These are phyloP conservation scores for Coryphaenoides rupestris DNA, from an alignment of 2,113 vertebrate genomes.

Conservation along the genomic window DNA sequence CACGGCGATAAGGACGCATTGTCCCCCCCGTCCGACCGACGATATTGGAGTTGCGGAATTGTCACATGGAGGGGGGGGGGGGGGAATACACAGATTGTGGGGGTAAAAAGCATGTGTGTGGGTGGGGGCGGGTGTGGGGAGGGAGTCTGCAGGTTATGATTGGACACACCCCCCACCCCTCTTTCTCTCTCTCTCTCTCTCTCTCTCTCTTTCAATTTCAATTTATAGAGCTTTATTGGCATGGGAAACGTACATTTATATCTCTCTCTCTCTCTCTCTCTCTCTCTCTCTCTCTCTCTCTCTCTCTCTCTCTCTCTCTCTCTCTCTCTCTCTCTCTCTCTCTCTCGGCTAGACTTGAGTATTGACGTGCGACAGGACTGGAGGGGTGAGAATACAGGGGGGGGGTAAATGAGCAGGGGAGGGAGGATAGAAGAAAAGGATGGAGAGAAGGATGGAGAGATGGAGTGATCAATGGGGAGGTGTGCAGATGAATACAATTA, in stretches of 20 bases:
- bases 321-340: too few relatives aligned
- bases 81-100: neutral
- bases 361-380: neutral
- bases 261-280: too few relatives aligned
- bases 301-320: too few relatives aligned
- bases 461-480: neutral
- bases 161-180: too few relatives aligned
- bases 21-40: neutral
- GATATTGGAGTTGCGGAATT: neutral
- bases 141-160: neutral
- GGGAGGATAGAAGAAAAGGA: neutral
- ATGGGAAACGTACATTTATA: too few relatives aligned
- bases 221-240: too few relatives aligned
- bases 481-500: conserved; percentile 22
- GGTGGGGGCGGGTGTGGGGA: neutral
- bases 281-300: too few relatives aligned
- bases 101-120: conserved; percentile 1
- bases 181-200: too few relatives aligned
- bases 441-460: neutral
- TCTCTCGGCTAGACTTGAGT: too few relatives aligned
- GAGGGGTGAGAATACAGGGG: neutral
- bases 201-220: too few relatives aligned
- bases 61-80: too few relatives aligned
- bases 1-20: neutral
- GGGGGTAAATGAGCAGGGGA: neutral